A percentile compares a stretch with the other conserved stretches of the same genome.
Evolutionary conservation across 53 echinoderm and acorn worm genomes (phyloP).

Genomic region (Echinarachnius parma): DNA sequence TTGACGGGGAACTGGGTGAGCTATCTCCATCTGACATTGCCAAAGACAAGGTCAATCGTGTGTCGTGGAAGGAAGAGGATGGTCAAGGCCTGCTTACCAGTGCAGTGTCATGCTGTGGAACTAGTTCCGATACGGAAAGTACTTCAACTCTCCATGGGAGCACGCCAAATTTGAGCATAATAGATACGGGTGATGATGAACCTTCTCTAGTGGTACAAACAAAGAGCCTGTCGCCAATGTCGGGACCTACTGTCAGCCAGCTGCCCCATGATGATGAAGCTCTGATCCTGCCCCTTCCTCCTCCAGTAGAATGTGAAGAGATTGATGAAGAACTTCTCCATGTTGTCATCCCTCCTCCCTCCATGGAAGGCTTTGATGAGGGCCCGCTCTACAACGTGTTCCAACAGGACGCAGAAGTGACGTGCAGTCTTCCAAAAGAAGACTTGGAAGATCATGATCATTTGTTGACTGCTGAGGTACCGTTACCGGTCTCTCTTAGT

Average conservation of each 20-base stretch:
- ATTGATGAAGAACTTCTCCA: constrained; percentile 70
- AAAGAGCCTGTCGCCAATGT: background rate
- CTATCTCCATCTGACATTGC: too few species aligned
- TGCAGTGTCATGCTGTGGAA: constrained; percentile 28
- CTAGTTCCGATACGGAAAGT: constrained; percentile 75
- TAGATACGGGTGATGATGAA: constrained; percentile 52
- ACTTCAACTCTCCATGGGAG: constrained; percentile 74
- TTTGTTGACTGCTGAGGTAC: too few species aligned
- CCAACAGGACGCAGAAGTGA: background rate
- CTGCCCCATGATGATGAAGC: constrained; percentile 52
- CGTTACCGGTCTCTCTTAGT: too few species aligned
- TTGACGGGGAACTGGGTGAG: too few species aligned
- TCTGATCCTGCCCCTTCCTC: constrained; percentile 67
- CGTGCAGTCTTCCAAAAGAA: too few species aligned
- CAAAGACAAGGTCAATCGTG: background rate
- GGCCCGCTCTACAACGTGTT: constrained; percentile 37
- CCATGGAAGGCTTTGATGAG: constrained; percentile 62
- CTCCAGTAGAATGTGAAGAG: constrained; percentile 40
- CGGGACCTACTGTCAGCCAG: background rate
- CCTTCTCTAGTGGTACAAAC: background rate
- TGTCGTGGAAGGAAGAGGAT: constrained; percentile 24
- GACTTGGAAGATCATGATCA: too few species aligned
- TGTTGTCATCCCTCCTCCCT: constrained; percentile 69
- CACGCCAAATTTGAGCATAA: constrained; percentile 62
- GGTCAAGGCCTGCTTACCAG: constrained; percentile 22